These are phyloP conservation scores for Macropis europaea DNA, from an alignment of 2,888 invertebrate species.

Conservation along the genomic window DNA sequence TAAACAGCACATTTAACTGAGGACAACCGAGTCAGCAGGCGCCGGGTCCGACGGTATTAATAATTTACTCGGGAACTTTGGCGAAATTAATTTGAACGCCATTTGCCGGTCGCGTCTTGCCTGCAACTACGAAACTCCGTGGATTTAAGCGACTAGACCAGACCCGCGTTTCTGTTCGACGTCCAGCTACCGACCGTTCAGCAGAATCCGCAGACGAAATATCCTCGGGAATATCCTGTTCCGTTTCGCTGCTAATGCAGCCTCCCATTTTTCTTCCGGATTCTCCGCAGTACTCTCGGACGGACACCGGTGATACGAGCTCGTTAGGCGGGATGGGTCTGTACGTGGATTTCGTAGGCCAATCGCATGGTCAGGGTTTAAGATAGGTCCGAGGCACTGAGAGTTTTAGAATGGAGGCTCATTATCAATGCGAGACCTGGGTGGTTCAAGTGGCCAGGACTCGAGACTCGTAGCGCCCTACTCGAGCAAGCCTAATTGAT, in stretches of 20 bases:
- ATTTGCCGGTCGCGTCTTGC: conserved; percentile 65
- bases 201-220: conserved; percentile 52
- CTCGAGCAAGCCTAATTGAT: too few relatives aligned
- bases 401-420: too few relatives aligned
- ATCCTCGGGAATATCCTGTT: conserved; percentile 53
- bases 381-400: too few relatives aligned
- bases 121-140: conserved; percentile 44
- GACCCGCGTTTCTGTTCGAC: not conserved
- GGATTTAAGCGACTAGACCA: conserved; percentile 56
- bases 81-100: conserved; percentile 70
- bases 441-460: too few relatives aligned
- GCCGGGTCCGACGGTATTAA: conserved; percentile 57
- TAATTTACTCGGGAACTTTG: conserved; percentile 67
- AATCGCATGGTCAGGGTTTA: too few relatives aligned
- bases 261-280: conserved; percentile 58
- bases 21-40: conserved; percentile 64
- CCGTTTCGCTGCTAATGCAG: conserved; percentile 49
- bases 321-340: too few relatives aligned
- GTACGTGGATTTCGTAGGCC: too few relatives aligned
- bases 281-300: conserved; percentile 53
- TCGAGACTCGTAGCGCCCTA: too few relatives aligned
- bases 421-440: too few relatives aligned
- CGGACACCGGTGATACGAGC: not conserved
- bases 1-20: conserved; percentile 67
- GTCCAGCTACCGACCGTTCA: conserved; percentile 39